Evolutionary conservation across 2,888 invertebrate genomes (phyloP).

Genomic region (Melipona bicolor): DNA sequence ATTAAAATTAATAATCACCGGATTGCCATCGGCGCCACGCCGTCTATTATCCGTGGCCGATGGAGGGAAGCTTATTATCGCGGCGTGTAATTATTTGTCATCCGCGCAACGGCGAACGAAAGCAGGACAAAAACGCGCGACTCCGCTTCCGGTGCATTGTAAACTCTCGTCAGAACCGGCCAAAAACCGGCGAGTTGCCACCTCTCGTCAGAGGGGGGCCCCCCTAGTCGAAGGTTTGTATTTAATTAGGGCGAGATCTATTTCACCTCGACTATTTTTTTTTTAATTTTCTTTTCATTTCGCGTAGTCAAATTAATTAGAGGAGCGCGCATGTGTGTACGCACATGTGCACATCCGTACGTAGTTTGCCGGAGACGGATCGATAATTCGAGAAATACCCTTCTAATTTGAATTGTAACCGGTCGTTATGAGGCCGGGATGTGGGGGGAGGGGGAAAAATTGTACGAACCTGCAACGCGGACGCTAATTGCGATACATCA

Average conservation of each 20-base stretch:
- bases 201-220: too few relatives aligned
- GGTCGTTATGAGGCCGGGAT: not conserved
- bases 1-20: conserved; percentile 51
- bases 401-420: conserved; percentile 18
- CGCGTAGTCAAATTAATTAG: conserved; percentile 21
- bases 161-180: conserved; percentile 6
- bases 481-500: conserved; percentile 20
- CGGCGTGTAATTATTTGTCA: conserved; percentile 52
- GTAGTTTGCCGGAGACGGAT: not conserved
- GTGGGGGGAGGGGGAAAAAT: not conserved
- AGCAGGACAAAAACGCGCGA: conserved; percentile 54
- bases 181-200: conserved; percentile 3
- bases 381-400: conserved; percentile 11
- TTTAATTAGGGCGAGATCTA: conserved; percentile 56
- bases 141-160: conserved; percentile 40
- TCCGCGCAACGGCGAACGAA: conserved; percentile 26
- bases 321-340: not conserved
- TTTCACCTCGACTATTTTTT: not conserved
- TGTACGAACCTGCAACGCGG: conserved; percentile 1
- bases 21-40: not conserved
- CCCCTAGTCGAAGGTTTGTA: conserved; percentile 32
- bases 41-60: conserved; percentile 30
- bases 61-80: conserved; percentile 55
- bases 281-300: not conserved
- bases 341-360: not conserved